phyloP scores from a whole-genome alignment of 1,140 invertebrate species.

The Acromyrmex heyeri region DNA sequence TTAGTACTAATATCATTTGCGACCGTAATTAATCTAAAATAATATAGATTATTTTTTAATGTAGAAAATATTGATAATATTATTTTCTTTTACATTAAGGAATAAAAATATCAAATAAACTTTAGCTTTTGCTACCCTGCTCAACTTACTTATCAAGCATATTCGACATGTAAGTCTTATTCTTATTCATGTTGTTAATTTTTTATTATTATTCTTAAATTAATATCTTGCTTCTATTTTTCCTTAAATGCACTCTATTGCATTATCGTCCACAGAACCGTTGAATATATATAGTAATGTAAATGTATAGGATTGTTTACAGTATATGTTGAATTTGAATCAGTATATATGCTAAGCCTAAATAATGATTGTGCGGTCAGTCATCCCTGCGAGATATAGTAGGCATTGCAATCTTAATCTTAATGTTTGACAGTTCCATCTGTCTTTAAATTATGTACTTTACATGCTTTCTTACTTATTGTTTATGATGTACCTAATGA shows the following conservation, averaged over 20 bases:
- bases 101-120: background rate
- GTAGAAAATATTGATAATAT: background rate
- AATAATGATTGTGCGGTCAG: background rate
- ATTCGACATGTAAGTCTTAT: background rate
- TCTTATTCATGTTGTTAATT: background rate
- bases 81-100: background rate
- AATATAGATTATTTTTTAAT: slow-evolving; percentile 15
- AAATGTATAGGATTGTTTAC: background rate
- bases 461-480: background rate
- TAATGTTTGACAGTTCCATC: background rate
- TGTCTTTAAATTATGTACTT: slow-evolving; percentile 8
- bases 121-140: background rate
- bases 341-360: background rate
- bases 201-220: background rate
- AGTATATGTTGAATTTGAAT: background rate
- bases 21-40: background rate
- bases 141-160: background rate
- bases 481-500: background rate
- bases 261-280: background rate
- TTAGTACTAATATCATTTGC: background rate
- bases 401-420: background rate
- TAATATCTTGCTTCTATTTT: background rate
- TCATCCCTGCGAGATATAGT: background rate
- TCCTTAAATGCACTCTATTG: background rate
- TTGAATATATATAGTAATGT: background rate